phyloP scores from a whole-genome alignment of 2,888 invertebrate species.

The Anorthoa munda region DNA sequence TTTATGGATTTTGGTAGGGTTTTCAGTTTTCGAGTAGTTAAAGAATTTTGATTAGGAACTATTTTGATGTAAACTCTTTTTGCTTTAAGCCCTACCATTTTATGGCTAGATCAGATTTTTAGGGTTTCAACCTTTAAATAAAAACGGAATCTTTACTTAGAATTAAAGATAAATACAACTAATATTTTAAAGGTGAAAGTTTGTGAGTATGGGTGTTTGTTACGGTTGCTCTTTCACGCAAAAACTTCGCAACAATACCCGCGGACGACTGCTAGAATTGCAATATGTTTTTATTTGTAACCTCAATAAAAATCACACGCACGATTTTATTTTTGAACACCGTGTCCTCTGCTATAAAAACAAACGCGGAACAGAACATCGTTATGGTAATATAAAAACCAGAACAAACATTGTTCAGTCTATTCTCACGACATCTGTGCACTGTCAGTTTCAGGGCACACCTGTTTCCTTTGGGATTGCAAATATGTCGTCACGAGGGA shows the following conservation, averaged over 20 bases:
- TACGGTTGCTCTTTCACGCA: no score
- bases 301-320: slow-evolving; percentile 2
- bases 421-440: slow-evolving; percentile 66
- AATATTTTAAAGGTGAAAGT: no score
- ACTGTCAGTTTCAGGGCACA: slow-evolving; percentile 57
- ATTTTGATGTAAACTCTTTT: not conserved
- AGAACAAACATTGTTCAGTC: slow-evolving; percentile 38
- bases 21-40: not conserved
- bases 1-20: slow-evolving; percentile 11
- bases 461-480: slow-evolving; percentile 65
- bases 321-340: not conserved
- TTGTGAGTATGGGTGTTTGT: no score
- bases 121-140: not conserved
- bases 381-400: slow-evolving; percentile 24
- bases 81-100: no score
- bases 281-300: not conserved
- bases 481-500: slow-evolving; percentile 53
- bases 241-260: no score
- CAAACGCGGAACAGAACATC: slow-evolving; percentile 32
- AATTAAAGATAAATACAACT: not conserved
- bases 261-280: no score
- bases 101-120: not conserved
- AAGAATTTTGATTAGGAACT: slow-evolving; percentile 1
- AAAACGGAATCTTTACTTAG: not conserved
- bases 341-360: slow-evolving; percentile 31